These are phyloP conservation scores for Calephelis perditalis DNA, from an alignment of 2,888 invertebrate species.

Conservation along the genomic window DNA sequence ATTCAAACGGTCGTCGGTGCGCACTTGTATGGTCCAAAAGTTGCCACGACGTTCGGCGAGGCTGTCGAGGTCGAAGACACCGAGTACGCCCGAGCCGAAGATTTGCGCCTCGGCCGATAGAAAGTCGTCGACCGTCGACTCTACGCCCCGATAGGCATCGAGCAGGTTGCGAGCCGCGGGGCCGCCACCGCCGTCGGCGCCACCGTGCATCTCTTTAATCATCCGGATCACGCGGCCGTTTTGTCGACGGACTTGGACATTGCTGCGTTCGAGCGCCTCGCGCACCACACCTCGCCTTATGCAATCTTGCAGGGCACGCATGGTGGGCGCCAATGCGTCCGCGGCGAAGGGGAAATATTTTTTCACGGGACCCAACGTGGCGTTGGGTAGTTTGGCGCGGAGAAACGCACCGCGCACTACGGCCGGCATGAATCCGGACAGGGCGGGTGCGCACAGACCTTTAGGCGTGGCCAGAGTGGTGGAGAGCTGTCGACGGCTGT, in stretches of 20 bases:
- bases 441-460: too few relatives aligned
- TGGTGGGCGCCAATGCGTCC: constrained; percentile 8
- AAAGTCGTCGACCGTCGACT: constrained; percentile 11
- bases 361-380: constrained; percentile 14
- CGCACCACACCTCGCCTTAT: not conserved
- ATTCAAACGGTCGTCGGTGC: constrained; percentile 11
- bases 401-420: constrained; percentile 11
- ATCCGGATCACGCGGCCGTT: constrained; percentile 10
- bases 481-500: too few relatives aligned
- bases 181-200: not conserved
- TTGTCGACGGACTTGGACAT: constrained; percentile 8
- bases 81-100: constrained; percentile 14
- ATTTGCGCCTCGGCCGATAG: constrained; percentile 13
- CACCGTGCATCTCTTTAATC: constrained; percentile 3
- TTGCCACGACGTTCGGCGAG: not conserved
- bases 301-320: constrained; percentile 10
- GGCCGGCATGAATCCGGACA: too few relatives aligned
- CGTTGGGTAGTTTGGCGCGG: constrained; percentile 13
- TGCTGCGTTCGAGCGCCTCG: constrained; percentile 10
- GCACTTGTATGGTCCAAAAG: constrained; percentile 14
- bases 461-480: too few relatives aligned
- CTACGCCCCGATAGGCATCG: constrained; percentile 12
- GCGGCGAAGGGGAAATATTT: constrained; percentile 2
- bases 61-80: constrained; percentile 8
- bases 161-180: constrained; percentile 10